Percentiles rank a stretch among this genome's conserved stretches.
phyloP scores from a whole-genome alignment of 2,113 vertebrate genomes.

The Antidorcas marsupialis region DNA sequence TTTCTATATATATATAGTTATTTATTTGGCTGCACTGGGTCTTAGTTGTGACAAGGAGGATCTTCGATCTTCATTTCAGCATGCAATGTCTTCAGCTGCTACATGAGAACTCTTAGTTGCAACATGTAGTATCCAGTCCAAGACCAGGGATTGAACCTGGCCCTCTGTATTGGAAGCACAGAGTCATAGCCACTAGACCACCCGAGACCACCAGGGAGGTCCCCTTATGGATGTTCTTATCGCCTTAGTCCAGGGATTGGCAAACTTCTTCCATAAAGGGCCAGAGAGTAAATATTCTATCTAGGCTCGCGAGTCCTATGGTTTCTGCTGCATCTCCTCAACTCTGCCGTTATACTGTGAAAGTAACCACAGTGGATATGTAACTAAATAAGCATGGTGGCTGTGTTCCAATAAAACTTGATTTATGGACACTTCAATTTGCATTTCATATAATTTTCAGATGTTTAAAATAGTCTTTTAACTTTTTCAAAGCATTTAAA shows the following conservation, averaged over 20 bases:
- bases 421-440: neutral
- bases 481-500: neutral
- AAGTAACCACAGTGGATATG: neutral
- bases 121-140: neutral
- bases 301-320: neutral
- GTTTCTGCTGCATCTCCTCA: neutral
- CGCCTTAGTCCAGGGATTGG: neutral
- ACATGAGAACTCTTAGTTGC: neutral
- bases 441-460: neutral
- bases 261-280: neutral
- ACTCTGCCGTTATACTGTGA: neutral
- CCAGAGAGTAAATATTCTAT: neutral
- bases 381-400: neutral
- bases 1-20: neutral
- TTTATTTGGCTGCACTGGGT: neutral
- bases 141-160: neutral
- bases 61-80: neutral
- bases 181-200: neutral
- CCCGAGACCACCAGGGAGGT: neutral
- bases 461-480: neutral
- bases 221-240: neutral
- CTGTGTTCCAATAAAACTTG: neutral
- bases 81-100: neutral
- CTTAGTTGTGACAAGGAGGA: accelerated
- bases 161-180: neutral